These are phyloP conservation scores for Psittacula echo DNA, from an alignment of 2,797 vertebrate genomes.

Conservation along the genomic window DNA sequence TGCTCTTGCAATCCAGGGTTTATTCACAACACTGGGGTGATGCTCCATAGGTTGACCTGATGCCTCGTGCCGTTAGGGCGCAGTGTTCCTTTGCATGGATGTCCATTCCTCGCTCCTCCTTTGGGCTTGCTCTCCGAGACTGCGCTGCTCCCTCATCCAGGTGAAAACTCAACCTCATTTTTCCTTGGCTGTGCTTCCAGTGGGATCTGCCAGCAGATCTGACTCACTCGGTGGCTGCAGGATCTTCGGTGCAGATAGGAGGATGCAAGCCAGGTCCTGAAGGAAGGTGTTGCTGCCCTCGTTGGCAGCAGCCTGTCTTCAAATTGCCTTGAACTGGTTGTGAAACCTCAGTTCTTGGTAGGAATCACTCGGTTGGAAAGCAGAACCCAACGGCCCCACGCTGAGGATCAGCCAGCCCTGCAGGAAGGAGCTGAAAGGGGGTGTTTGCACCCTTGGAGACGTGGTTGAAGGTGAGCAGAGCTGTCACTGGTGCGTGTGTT, in stretches of 20 bases:
- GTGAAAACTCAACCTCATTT: background rate
- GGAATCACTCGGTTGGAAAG: background rate
- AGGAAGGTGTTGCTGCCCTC: conserved; percentile 35
- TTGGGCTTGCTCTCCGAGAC: background rate
- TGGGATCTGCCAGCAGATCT: conserved; percentile 10
- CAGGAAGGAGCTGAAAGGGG: background rate
- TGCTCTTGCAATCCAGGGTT: background rate
- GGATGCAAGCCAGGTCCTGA: conserved; percentile 19
- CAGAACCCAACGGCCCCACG: background rate
- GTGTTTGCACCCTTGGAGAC: background rate
- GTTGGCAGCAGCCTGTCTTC: background rate
- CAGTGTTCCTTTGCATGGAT: background rate
- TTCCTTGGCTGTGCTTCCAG: background rate
- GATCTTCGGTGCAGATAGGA: background rate
- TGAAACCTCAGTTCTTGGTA: background rate
- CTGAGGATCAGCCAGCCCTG: background rate
- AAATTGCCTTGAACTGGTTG: background rate
- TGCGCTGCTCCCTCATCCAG: background rate
- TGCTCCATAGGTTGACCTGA: background rate
- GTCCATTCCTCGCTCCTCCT: background rate
- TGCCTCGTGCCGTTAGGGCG: background rate
- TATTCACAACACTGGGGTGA: background rate
- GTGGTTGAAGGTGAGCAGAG: background rate
- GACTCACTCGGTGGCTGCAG: background rate
- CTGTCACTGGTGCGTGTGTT: background rate